These are phyloP conservation scores for Emmelina monodactyla DNA, from an alignment of 2,888 invertebrate species.

Conservation along the genomic window DNA sequence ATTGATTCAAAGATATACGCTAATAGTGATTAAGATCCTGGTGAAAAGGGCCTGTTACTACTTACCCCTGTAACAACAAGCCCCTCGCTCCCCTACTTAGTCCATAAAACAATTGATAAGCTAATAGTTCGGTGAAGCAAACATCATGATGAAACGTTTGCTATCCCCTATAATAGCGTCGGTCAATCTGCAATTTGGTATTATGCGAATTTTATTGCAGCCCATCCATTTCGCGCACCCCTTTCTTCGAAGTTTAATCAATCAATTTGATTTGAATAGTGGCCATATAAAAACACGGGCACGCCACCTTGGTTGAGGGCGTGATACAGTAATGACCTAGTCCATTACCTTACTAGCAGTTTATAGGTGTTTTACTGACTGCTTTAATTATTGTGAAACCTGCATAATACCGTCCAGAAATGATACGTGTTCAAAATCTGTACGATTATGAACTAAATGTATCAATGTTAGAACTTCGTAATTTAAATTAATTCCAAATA, in stretches of 20 bases:
- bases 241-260: constrained; percentile 8
- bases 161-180: too few relatives aligned
- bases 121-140: too few relatives aligned
- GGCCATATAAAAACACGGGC: constrained; percentile 20
- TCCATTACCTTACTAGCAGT: constrained; percentile 48
- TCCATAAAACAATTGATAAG: too few relatives aligned
- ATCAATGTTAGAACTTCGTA: not conserved
- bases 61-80: too few relatives aligned
- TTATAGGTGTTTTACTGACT: constrained; percentile 49
- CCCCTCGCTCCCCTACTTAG: too few relatives aligned
- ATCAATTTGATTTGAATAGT: constrained; percentile 12
- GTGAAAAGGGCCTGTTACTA: too few relatives aligned
- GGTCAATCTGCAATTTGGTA: too few relatives aligned
- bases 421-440: constrained; percentile 19
- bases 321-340: constrained; percentile 36
- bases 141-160: too few relatives aligned
- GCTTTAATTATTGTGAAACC: constrained; percentile 53
- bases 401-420: constrained; percentile 21
- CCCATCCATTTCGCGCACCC: too few relatives aligned
- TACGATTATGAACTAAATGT: not conserved
- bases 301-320: constrained; percentile 46
- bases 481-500: not conserved
- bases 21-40: too few relatives aligned
- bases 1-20: too few relatives aligned
- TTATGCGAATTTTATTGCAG: too few relatives aligned